phyloP scores from a whole-genome alignment of 1,140 invertebrate genomes.

The Diploscapter pachys region DNA sequence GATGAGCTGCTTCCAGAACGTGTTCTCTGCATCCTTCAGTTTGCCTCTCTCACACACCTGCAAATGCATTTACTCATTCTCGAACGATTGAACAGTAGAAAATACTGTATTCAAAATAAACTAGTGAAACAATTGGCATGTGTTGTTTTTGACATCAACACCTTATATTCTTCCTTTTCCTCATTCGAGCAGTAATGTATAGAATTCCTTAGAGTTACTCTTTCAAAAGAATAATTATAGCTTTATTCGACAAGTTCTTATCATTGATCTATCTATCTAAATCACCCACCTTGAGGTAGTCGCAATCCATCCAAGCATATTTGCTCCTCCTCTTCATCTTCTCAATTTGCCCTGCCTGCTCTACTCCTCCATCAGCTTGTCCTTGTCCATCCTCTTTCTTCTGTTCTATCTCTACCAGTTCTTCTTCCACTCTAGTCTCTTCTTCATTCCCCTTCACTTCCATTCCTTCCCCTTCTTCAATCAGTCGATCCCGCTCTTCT shows the following conservation, averaged over 20 bases:
- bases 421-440: conserved; percentile 3
- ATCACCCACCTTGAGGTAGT: conserved; percentile 31
- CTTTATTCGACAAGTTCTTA: too few relatives aligned
- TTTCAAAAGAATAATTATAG: too few relatives aligned
- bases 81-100: too few relatives aligned
- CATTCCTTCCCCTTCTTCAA: too few relatives aligned
- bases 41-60: conserved; percentile 44
- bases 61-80: not conserved
- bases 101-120: too few relatives aligned
- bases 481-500: too few relatives aligned
- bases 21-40: conserved; percentile 45
- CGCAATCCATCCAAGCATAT: conserved; percentile 51
- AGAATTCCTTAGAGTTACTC: too few relatives aligned
- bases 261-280: too few relatives aligned
- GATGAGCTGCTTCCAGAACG: conserved; percentile 56
- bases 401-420: conserved; percentile 3
- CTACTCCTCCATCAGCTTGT: not conserved
- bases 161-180: too few relatives aligned
- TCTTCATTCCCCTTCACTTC: conserved; percentile 11
- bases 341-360: not conserved
- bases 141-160: too few relatives aligned
- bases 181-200: too few relatives aligned
- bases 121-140: too few relatives aligned
- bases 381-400: conserved; percentile 12
- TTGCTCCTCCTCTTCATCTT: conserved; percentile 17